Conservation (phyloP, 1,140 invertebrate species). For the Eupeodes corollae region DNA sequence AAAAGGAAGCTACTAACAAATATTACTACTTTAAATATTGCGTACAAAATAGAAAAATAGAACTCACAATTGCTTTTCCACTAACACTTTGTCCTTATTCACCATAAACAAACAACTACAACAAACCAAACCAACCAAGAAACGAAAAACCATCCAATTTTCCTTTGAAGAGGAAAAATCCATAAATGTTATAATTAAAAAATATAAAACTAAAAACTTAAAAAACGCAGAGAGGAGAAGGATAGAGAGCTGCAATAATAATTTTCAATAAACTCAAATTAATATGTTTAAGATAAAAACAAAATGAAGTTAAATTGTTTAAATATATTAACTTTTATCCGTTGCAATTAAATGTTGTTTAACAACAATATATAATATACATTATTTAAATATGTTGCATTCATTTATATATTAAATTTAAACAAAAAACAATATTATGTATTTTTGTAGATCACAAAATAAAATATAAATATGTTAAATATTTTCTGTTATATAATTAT, state of each 20-base stretch:
- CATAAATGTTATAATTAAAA: no score
- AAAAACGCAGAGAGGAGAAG: slow-evolving; percentile 27
- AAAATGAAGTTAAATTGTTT: slow-evolving; percentile 8
- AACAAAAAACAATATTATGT: no score
- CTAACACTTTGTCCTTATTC: neutral
- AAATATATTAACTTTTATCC: slow-evolving; percentile 8
- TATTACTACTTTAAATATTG: neutral
- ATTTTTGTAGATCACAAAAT: no score
- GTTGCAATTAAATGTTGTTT: slow-evolving; percentile 18
- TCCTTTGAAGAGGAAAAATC: neutral
- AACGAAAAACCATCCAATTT: neutral
- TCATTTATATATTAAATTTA: no score
- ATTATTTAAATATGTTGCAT: slow-evolving; percentile 7
- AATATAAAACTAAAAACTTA: no score
- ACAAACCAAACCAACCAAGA: slow-evolving; percentile 8
- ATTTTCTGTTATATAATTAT: no score
- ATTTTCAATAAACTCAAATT: neutral
- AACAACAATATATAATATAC: slow-evolving; percentile 18
- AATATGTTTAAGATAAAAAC: neutral
- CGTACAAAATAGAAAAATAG: no score
- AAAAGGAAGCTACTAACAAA: neutral
- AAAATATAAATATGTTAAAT: no score
- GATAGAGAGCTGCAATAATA: slow-evolving; percentile 25
- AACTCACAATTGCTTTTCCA: no score
- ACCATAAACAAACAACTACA: slow-evolving; percentile 4